Percentiles rank a stretch among this genome's conserved stretches.
Evolutionary conservation across 2,888 invertebrate genomes (phyloP).

Genomic region (Noctua janthina): DNA sequence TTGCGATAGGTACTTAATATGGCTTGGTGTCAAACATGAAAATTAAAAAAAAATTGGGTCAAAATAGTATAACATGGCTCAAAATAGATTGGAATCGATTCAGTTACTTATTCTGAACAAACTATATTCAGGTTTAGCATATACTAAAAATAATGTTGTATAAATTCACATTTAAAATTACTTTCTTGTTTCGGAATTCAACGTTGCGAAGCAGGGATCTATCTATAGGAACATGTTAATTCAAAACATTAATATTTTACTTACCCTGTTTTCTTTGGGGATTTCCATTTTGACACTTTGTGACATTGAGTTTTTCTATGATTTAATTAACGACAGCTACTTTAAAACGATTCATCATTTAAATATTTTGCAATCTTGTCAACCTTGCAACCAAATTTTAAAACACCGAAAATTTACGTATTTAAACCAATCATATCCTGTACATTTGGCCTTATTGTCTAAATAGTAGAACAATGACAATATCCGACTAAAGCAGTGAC

Average conservation of each 20-base stretch:
- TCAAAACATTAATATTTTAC: not conserved
- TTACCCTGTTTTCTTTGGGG: not conserved
- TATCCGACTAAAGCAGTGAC: conserved; percentile 35
- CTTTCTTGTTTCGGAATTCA: not conserved
- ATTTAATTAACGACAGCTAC: not conserved
- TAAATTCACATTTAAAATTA: not conserved
- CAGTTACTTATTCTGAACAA: no score
- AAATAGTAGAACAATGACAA: conserved; percentile 15
- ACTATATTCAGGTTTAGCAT: no score
- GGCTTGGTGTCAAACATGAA: no score
- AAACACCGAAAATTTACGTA: not conserved
- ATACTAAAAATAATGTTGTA: no score
- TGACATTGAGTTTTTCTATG: not conserved
- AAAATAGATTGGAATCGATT: no score
- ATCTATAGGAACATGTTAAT: not conserved
- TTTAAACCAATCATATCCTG: not conserved
- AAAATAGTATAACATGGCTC: no score
- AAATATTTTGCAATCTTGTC: not conserved
- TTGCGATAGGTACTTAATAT: no score
- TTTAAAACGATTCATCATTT: not conserved
- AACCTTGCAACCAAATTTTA: not conserved
- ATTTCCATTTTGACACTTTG: not conserved
- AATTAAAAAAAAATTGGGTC: no score
- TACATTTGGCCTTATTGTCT: not conserved
- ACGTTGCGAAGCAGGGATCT: not conserved